phyloP scores from a whole-genome alignment of 2,113 vertebrate genomes.

The Bos indicus region DNA sequence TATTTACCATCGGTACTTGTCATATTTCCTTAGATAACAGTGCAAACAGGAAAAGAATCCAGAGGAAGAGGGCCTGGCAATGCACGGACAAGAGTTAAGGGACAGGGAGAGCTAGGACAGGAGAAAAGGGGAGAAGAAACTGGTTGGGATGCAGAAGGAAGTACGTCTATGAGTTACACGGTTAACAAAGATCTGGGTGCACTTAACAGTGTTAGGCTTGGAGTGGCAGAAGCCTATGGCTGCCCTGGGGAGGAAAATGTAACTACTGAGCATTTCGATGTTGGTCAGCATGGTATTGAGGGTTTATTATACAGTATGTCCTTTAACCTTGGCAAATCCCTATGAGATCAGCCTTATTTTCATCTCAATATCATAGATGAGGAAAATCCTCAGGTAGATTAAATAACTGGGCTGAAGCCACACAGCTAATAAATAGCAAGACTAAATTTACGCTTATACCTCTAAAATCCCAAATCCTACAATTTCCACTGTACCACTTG shows the following conservation, averaged over 20 bases:
- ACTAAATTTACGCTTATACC: background rate
- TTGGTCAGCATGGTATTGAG: background rate
- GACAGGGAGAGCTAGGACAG: background rate
- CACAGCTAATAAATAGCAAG: background rate
- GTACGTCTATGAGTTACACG: background rate
- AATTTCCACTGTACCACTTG: background rate
- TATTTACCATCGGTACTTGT: slow-evolving; percentile 42
- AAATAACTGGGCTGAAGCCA: background rate
- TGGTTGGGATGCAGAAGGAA: background rate
- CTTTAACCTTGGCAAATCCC: background rate
- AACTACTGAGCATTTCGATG: background rate
- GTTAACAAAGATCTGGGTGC: background rate
- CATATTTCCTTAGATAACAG: slow-evolving; percentile 59
- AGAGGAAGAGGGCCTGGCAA: background rate
- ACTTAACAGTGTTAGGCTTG: background rate
- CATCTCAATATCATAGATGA: background rate
- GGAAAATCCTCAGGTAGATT: background rate
- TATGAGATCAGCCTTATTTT: background rate
- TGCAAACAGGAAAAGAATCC: slow-evolving; percentile 46
- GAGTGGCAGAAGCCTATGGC: background rate
- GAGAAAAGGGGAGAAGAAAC: background rate
- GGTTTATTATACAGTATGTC: background rate
- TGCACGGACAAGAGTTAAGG: background rate
- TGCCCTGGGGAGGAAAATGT: background rate
- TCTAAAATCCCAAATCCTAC: background rate